phyloP scores from a whole-genome alignment of 2,888 invertebrate species.

The Nephrotoma appendiculata region DNA sequence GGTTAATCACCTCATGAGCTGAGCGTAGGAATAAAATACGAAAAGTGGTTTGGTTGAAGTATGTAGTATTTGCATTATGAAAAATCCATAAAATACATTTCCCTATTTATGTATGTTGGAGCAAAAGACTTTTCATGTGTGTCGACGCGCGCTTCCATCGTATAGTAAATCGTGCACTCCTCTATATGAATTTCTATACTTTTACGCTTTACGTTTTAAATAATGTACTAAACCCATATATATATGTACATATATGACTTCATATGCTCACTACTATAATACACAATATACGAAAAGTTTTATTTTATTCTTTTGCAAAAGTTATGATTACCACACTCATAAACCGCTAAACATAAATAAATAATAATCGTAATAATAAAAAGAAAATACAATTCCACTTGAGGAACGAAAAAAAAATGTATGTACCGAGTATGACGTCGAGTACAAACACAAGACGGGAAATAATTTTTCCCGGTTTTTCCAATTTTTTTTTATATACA shows the following conservation, averaged over 20 bases:
- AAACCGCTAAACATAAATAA: neutral
- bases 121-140: no score
- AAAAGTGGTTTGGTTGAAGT: no score
- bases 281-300: neutral
- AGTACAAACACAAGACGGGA: neutral
- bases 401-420: neutral
- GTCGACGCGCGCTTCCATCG: no score
- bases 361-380: neutral
- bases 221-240: neutral
- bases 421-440: neutral
- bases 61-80: no score
- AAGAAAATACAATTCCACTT: neutral
- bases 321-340: neutral
- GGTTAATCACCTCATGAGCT: no score
- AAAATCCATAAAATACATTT: no score
- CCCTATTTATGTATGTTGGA: no score
- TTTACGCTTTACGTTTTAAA: neutral
- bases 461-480: neutral
- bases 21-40: no score
- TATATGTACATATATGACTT: neutral
- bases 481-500: no score
- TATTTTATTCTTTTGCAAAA: neutral
- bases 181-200: neutral
- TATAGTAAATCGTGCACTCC: no score
- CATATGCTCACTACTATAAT: no score